Conservation (phyloP, 1,140 invertebrate species). For the Mya arenaria region DNA sequence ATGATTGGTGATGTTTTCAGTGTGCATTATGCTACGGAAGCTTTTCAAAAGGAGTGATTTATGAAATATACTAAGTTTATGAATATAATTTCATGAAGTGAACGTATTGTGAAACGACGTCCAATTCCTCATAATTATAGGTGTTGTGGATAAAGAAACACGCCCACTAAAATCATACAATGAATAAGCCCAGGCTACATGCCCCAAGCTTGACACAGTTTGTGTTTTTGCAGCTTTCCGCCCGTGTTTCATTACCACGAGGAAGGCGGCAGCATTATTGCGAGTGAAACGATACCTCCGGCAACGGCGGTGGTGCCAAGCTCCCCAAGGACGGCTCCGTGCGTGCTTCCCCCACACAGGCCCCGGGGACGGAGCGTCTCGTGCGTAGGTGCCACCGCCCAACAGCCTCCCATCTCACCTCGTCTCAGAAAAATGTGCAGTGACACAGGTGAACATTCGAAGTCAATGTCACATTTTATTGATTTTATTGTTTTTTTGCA, state of each 20-base stretch:
- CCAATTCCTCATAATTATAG: background rate
- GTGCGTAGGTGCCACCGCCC: constrained; percentile 39
- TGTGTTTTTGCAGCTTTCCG: background rate
- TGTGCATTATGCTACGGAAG: too few species aligned
- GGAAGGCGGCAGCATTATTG: constrained; percentile 50
- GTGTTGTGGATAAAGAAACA: background rate
- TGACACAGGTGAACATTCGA: constrained; percentile 49
- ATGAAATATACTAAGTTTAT: too few species aligned
- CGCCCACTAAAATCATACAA: background rate
- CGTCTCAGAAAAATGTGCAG: constrained; percentile 49
- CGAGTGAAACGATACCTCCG: constrained; percentile 44
- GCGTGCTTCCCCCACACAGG: constrained; percentile 21
- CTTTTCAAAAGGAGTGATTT: too few species aligned
- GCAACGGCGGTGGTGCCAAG: constrained; percentile 32
- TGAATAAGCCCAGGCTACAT: background rate
- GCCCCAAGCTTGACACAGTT: background rate
- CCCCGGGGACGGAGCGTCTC: constrained; percentile 28
- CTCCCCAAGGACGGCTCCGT: constrained; percentile 28
- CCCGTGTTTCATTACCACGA: background rate
- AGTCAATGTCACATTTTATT: too few species aligned
- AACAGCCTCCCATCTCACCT: constrained; percentile 13
- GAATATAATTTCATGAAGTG: too few species aligned
- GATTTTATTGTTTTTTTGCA: too few species aligned
- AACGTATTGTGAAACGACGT: too few species aligned
- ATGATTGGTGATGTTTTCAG: too few species aligned